These are phyloP conservation scores for Etheostoma nigrum DNA, from an alignment of 2,797 vertebrate species.

Conservation along the genomic window DNA sequence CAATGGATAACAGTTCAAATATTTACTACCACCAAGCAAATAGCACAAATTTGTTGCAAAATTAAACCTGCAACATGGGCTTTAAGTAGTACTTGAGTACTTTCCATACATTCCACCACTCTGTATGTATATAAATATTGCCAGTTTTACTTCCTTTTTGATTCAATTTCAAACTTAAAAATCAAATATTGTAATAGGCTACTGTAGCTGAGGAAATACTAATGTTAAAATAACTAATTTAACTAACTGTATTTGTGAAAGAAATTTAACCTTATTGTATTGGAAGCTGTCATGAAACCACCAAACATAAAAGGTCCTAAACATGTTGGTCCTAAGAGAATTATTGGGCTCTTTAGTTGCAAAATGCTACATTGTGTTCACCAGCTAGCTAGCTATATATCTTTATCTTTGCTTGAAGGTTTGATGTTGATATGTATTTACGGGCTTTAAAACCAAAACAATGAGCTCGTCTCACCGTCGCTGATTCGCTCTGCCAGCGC, in stretches of 20 bases:
- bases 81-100: too few relatives aligned
- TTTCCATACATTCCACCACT: too few relatives aligned
- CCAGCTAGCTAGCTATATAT: neutral
- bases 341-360: neutral
- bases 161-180: too few relatives aligned
- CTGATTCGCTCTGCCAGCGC: slow-evolving; percentile 92
- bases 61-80: too few relatives aligned
- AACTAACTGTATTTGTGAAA: neutral
- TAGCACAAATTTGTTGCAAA: too few relatives aligned
- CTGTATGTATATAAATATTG: too few relatives aligned
- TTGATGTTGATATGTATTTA: neutral
- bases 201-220: too few relatives aligned
- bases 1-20: too few relatives aligned
- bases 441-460: neutral
- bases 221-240: neutral
- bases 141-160: neutral
- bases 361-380: neutral
- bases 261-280: neutral
- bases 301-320: neutral
- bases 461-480: slow-evolving; percentile 86
- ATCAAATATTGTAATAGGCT: too few relatives aligned
- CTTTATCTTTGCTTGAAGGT: neutral
- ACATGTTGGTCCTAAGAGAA: neutral
- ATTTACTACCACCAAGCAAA: too few relatives aligned
- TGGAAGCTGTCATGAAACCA: neutral